These are phyloP conservation scores for Scolopax bukidnonensis DNA, from an alignment of 2,797 vertebrate genomes.

Conservation along the genomic window DNA sequence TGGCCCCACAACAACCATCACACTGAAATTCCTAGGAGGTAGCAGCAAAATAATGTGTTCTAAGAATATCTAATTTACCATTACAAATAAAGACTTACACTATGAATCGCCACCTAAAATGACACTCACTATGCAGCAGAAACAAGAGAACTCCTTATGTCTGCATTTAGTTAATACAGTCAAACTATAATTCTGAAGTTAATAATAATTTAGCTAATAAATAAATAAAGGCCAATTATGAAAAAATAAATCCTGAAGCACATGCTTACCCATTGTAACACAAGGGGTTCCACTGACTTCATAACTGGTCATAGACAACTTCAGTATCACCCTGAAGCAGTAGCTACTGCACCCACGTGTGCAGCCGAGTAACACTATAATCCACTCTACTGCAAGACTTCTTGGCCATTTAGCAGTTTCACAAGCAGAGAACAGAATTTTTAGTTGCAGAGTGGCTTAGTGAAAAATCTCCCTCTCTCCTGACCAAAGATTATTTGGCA, in stretches of 20 bases:
- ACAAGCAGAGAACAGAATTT: conserved; percentile 27
- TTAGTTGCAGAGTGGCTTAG: neutral
- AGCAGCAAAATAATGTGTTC: neutral
- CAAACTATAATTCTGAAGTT: neutral
- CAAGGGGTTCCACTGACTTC: neutral
- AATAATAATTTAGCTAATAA: neutral
- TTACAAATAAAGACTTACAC: neutral
- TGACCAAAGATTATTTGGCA: conserved; percentile 47
- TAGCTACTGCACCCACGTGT: neutral
- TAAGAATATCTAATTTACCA: neutral
- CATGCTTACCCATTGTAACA: neutral
- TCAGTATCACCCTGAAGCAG: neutral
- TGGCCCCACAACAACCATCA: neutral
- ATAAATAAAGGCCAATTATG: neutral
- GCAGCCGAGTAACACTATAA: neutral
- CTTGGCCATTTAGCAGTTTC: neutral
- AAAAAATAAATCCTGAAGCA: neutral
- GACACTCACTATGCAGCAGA: neutral
- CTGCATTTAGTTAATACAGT: neutral
- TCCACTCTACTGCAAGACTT: neutral
- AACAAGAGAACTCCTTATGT: neutral
- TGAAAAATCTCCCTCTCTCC: conserved; percentile 24
- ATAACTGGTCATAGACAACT: neutral
- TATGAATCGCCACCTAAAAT: neutral
- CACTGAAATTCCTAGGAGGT: neutral